phyloP scores from a whole-genome alignment of 2,797 vertebrate genomes.

The Coilia nasus region DNA sequence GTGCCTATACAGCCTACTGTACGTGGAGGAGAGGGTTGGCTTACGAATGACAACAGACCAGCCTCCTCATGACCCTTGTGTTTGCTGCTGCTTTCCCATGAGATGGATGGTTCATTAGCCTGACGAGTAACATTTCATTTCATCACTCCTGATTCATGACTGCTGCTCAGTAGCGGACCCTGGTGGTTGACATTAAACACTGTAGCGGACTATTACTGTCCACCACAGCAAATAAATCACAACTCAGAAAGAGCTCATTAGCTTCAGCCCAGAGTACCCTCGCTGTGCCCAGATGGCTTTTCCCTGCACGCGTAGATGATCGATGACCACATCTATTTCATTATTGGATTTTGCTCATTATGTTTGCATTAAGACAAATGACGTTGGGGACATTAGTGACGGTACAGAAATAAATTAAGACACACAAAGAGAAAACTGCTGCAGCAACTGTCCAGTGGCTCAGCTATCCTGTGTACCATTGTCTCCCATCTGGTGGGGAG shows the following conservation, averaged over 20 bases:
- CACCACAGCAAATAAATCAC: constrained; percentile 4
- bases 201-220: not conserved
- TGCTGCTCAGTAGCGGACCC: not conserved
- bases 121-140: not conserved
- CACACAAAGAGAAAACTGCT: not conserved
- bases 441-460: no score
- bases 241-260: not conserved
- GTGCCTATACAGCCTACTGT: no score
- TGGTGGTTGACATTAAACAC: constrained; percentile 4
- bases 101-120: not conserved
- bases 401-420: not conserved
- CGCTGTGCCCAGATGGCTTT: not conserved
- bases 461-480: no score
- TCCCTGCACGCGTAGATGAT: not conserved
- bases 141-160: not conserved
- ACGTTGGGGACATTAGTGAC: not conserved
- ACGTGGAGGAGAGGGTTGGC: not conserved
- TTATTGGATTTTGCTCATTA: constrained; percentile 1
- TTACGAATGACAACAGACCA: not conserved
- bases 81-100: not conserved
- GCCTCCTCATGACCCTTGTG: not conserved
- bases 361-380: not conserved
- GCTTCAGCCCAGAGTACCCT: not conserved
- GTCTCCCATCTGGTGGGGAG: no score
- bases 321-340: not conserved